Evolutionary conservation across 1,140 invertebrate species (phyloP), one percentile per base, ranked within the genome.

Genomic region (Achatina immaculata): DNA sequence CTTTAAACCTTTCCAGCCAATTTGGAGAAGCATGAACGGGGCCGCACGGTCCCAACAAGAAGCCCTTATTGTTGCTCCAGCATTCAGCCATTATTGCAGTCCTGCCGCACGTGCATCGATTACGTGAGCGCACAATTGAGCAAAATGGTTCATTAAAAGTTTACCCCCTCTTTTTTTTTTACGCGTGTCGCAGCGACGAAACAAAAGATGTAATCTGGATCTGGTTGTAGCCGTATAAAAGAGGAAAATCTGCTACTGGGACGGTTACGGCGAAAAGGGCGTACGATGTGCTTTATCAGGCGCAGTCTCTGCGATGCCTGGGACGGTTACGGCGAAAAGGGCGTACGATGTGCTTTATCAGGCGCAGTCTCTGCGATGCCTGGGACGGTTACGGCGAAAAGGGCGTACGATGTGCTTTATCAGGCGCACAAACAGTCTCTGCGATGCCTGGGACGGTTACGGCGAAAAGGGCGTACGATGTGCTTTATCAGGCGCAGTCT

Each of bases 191-290:
- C 58, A 62, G 28, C 2, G 28, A 31, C 58, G 58, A 62, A 62
- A 62, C 58, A 62, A 62, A 62, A 62, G 58, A 62, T 62, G 58
- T 62, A 62, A 62, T 62, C 58, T 62, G 58, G 58, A 62, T 62
- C 58, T 62, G 58, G 58, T 62, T 34, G 28, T 28, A 34, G 58
- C 58, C n/a, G 16, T 16, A 62, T 31, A 62, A 62, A 62, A 28
- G 31, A n/a, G n/a, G n/a, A 1, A 62, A 62, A 62, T 62, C 58
- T 31, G 58, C 58, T 2, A 62, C 28, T 31, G 58, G 58, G n/a
- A 62, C 58, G 58, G 58, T 0, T 16, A 34, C 58, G n/a, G n/a
- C n/a, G n/a, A n/a, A n/a, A n/a, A n/a, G n/a, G n/a, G n/a, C n/a
- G n/a, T n/a, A n/a, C n/a, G n/a, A n/a, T n/a, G n/a, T n/a, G n/a